A percentile compares a stretch with the other conserved stretches of the same genome.
Conservation (phyloP, 2,888 invertebrate genomes). For the Melolontha melolontha region DNA sequence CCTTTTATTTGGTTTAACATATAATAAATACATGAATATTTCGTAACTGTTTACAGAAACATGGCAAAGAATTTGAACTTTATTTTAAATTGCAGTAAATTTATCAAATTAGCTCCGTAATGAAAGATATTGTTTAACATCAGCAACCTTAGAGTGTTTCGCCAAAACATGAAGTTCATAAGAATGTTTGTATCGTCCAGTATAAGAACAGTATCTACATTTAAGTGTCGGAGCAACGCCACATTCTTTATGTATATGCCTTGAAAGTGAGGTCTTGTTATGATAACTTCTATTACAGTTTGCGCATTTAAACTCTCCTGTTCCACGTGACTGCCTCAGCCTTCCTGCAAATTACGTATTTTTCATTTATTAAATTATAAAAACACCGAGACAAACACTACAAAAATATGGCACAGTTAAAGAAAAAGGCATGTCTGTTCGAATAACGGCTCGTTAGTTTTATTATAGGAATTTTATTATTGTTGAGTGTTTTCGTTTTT, state of each 20-base stretch:
- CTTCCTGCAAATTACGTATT: slow-evolving; percentile 31
- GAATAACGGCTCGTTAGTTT: neutral
- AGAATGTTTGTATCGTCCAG: slow-evolving; percentile 40
- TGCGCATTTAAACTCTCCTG: slow-evolving; percentile 32
- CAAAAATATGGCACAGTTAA: no score
- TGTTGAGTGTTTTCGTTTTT: neutral
- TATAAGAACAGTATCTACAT: slow-evolving; percentile 38
- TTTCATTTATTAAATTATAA: no score
- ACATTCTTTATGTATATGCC: slow-evolving; percentile 42
- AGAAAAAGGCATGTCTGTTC: no score
- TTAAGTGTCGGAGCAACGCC: slow-evolving; percentile 40
- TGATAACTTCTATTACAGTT: slow-evolving; percentile 41
- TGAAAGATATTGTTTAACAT: no score
- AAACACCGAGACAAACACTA: no score
- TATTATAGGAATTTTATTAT: neutral
- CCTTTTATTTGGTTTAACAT: no score
- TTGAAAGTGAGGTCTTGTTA: slow-evolving; percentile 36
- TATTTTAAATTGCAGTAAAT: no score
- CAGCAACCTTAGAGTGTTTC: slow-evolving; percentile 20
- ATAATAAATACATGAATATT: no score
- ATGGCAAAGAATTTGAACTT: no score
- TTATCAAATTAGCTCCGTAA: no score
- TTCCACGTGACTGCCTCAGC: slow-evolving; percentile 33
- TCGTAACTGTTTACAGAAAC: no score
- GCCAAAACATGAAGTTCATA: slow-evolving; percentile 24